These are phyloP conservation scores for Eupsilia transversa DNA, from an alignment of 2,888 invertebrate species.

Conservation along the genomic window DNA sequence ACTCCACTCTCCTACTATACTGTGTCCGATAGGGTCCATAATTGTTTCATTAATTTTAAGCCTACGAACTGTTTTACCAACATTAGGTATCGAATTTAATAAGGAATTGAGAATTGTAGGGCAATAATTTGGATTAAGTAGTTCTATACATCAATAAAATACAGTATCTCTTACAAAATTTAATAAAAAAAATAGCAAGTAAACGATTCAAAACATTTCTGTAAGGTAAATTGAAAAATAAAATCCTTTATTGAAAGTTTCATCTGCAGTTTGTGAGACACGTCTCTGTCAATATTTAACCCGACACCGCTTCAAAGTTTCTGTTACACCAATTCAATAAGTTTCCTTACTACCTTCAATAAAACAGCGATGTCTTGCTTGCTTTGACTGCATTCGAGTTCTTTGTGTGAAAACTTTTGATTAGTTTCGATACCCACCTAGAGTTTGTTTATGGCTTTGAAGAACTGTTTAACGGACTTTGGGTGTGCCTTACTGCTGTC, in stretches of 20 bases:
- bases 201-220: slow-evolving; percentile 35
- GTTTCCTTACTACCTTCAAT: slow-evolving; percentile 78
- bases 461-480: slow-evolving; percentile 18
- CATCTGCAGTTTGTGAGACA: slow-evolving; percentile 62
- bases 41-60: too few relatives aligned
- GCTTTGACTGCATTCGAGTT: slow-evolving; percentile 79
- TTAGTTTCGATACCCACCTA: slow-evolving; percentile 79
- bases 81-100: too few relatives aligned
- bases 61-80: too few relatives aligned
- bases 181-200: slow-evolving; percentile 6
- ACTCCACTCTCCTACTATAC: too few relatives aligned
- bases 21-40: too few relatives aligned
- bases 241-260: slow-evolving; percentile 57
- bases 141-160: not conserved
- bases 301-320: slow-evolving; percentile 75
- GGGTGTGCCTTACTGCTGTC: slow-evolving; percentile 10
- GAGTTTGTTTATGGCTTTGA: slow-evolving; percentile 61
- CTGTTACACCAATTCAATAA: slow-evolving; percentile 79
- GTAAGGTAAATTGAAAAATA: slow-evolving; percentile 54
- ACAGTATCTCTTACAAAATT: not conserved
- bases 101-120: too few relatives aligned
- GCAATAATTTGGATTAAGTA: not conserved
- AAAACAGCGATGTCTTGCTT: slow-evolving; percentile 80
- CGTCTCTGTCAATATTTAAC: slow-evolving; percentile 75
- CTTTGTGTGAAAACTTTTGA: slow-evolving; percentile 83